A percentile compares a stretch with the other conserved stretches of the same genome.
phyloP scores from a whole-genome alignment of 2,113 vertebrate species.

The Platycercus adscitus region DNA sequence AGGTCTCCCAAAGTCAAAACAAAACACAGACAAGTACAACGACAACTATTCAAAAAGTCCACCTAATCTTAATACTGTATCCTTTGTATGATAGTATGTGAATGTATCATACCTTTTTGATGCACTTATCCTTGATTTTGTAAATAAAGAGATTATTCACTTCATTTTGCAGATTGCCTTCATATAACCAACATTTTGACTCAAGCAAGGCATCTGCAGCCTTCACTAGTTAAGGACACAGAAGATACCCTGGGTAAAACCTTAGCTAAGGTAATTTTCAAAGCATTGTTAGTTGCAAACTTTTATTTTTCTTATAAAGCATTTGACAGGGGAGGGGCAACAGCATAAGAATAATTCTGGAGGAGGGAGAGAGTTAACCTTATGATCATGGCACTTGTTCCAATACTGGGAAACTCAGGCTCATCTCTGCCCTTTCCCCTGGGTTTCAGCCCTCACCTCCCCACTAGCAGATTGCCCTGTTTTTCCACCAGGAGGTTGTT shows the following conservation, averaged over 20 bases:
- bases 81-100: not conserved
- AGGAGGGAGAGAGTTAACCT: not conserved
- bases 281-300: not conserved
- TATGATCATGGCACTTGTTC: not conserved
- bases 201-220: not conserved
- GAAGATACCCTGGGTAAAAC: not conserved
- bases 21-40: not conserved
- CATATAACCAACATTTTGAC: not conserved
- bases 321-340: not conserved
- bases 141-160: not conserved
- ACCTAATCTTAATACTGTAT: not conserved
- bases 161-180: not conserved
- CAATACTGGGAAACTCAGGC: rapidly evolving
- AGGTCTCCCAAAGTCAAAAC: not conserved
- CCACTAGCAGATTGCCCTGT: not conserved
- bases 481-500: not conserved
- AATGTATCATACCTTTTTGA: not conserved
- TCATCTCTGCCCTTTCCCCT: not conserved
- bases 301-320: not conserved
- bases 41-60: not conserved
- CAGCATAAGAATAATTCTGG: not conserved
- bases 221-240: not conserved
- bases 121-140: not conserved
- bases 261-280: not conserved
- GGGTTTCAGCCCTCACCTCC: not conserved